Conservation (phyloP, 2,888 invertebrate species). For the Drepana falcataria region DNA sequence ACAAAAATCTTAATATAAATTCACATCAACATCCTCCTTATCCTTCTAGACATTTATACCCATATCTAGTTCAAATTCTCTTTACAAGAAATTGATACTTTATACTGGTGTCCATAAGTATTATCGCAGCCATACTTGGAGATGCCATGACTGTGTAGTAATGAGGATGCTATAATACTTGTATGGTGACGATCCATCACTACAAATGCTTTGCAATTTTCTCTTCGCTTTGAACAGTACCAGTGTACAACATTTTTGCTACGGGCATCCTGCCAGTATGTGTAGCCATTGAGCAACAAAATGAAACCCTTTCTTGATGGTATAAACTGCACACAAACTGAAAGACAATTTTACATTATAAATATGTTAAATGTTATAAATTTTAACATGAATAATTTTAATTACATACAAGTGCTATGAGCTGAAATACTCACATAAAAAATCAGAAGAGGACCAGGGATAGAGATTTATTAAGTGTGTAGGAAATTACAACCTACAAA, state of each 20-base stretch:
- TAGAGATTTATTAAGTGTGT: too few relatives aligned
- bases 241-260: conserved; percentile 22
- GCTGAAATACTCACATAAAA: too few relatives aligned
- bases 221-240: conserved; percentile 29
- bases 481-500: too few relatives aligned
- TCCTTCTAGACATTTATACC: background rate
- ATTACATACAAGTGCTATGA: too few relatives aligned
- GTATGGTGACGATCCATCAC: conserved; percentile 19
- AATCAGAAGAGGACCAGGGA: too few relatives aligned
- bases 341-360: conserved; percentile 4
- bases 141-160: conserved; percentile 14
- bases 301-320: conserved; percentile 25
- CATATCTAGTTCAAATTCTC: background rate
- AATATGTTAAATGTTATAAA: background rate
- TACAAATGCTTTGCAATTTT: conserved; percentile 21
- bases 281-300: conserved; percentile 27
- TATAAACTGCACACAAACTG: conserved; percentile 18
- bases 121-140: conserved; percentile 3
- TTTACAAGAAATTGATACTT: background rate
- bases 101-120: background rate
- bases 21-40: too few relatives aligned
- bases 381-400: too few relatives aligned
- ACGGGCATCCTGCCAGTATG: conserved; percentile 30
- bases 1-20: too few relatives aligned
- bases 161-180: conserved; percentile 10